Evolutionary conservation across 2,888 invertebrate species (phyloP), one percentile per base, ranked within the genome.

Genomic region (Philhelius pedissequus): DNA sequence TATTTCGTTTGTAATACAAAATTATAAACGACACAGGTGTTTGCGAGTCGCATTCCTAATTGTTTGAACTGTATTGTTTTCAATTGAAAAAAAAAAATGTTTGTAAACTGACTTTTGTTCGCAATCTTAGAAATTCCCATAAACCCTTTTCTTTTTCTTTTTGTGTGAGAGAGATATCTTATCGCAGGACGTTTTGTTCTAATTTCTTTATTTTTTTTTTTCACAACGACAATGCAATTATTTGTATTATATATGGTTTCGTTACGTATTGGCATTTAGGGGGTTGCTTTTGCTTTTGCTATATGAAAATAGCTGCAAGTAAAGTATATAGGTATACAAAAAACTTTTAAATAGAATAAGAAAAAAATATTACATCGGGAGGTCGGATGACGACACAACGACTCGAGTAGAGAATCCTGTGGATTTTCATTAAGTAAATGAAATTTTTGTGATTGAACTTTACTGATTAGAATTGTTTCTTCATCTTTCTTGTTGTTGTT

Each of bases 111-210:
- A 43, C 43, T 18, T 52, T 30, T 56, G 20, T 35, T 32, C 13
- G 13, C 56, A 20, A 8, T 32, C 32, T 35, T 32, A 25, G 32
- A 15, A 62, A 73, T 79, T 79, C 79, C 60, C 79, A 79, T 60
- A 74, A 79, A 79, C 66, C 73, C 79, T 52, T 74, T 79, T n/a
- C n/a, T n/a, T n/a, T n/a, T n/a, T n/a, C n/a, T n/a, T n/a, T 56
- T 20, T 20, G 5, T 56, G 32, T 56, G 56, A 32, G 6, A 32
- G 56, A 56, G 74, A 68, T 74, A 74, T 74, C 74, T 75, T 75
- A 75, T 75, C 75, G 80, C 75, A 45, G 7, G 45, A 25, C 18
- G 71, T 40, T 70, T 69, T 69, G 69, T 38, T 69, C 35, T 69
- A 22, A 45, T 11, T 45, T 35, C 18, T 64, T 30, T 43, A 43